Evolutionary conservation across 2,888 invertebrate genomes (phyloP).

Genomic region (Caenorhabditis parvicauda): DNA sequence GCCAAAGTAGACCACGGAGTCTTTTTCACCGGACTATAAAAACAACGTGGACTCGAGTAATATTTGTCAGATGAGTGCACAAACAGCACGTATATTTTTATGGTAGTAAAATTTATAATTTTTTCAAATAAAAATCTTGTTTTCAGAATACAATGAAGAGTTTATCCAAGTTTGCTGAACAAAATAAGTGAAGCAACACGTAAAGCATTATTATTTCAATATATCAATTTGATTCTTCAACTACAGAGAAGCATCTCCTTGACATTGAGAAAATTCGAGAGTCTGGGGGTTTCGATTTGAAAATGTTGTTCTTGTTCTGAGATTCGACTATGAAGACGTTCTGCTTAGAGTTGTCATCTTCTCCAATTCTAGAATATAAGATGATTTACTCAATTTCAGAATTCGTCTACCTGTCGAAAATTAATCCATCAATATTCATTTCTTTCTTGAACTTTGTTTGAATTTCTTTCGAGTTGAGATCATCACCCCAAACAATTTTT

Average conservation of each 20-base stretch:
- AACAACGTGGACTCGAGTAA: too few species aligned
- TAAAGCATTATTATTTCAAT: constrained; percentile 11
- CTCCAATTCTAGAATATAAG: constrained; percentile 51
- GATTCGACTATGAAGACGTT: constrained; percentile 59
- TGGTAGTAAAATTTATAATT: too few species aligned
- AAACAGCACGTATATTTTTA: too few species aligned
- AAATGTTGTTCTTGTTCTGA: constrained; percentile 35
- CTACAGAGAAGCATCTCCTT: constrained; percentile 23
- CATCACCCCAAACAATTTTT: constrained; percentile 95
- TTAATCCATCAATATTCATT: constrained; percentile 88
- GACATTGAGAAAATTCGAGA: constrained; percentile 21
- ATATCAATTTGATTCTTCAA: constrained; percentile 10
- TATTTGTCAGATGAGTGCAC: too few species aligned
- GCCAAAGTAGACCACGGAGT: too few species aligned
- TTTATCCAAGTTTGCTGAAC: background rate
- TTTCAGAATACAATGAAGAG: background rate
- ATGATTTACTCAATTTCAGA: background rate
- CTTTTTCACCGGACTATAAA: too few species aligned
- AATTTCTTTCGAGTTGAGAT: constrained; percentile 80
- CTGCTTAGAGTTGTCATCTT: constrained; percentile 43
- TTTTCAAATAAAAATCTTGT: too few species aligned
- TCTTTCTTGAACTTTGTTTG: constrained; percentile 79
- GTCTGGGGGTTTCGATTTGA: constrained; percentile 10
- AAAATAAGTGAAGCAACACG: background rate
- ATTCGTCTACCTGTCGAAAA: constrained; percentile 79